Conservation (phyloP, 2,113 vertebrate species). For the Antechinus stuartii region DNA sequence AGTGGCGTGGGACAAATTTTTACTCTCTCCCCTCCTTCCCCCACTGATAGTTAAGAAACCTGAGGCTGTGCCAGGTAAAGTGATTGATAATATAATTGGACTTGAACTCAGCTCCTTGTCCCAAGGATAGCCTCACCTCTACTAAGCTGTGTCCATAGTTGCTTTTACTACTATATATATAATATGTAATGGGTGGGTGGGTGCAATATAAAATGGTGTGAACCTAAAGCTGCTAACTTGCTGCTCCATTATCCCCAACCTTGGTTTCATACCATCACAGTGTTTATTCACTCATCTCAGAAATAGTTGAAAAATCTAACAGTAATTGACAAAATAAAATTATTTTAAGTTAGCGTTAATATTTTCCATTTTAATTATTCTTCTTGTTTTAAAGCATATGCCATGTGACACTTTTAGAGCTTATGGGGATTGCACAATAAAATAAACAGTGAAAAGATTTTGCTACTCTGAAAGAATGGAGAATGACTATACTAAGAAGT, state of each 20-base stretch:
- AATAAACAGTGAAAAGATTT: slow-evolving; percentile 44
- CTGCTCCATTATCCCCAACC: slow-evolving; percentile 19
- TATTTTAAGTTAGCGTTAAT: slow-evolving; percentile 31
- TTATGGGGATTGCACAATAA: slow-evolving; percentile 33
- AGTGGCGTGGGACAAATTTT: background rate
- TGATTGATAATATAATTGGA: background rate
- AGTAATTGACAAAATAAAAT: slow-evolving; percentile 38
- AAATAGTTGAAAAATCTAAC: slow-evolving; percentile 37
- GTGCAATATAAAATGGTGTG: background rate
- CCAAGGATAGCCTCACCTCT: background rate
- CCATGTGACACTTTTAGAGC: slow-evolving; percentile 38
- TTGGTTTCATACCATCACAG: slow-evolving; percentile 13
- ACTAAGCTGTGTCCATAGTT: background rate
- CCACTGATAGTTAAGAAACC: background rate
- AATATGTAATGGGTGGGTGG: no score
- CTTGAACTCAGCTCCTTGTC: background rate
- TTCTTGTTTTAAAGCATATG: slow-evolving; percentile 55
- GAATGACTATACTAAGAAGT: slow-evolving; percentile 15
- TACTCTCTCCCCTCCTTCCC: background rate
- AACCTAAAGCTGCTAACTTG: slow-evolving; percentile 48
- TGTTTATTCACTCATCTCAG: slow-evolving; percentile 8
- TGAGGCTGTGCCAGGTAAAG: background rate
- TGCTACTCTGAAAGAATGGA: slow-evolving; percentile 13
- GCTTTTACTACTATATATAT: no score
- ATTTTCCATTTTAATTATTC: slow-evolving; percentile 33